A percentile compares a stretch with the other conserved stretches of the same genome.
Evolutionary conservation across 2,797 vertebrate species (phyloP).

Genomic region (Gymnoscopelus braueri): DNA sequence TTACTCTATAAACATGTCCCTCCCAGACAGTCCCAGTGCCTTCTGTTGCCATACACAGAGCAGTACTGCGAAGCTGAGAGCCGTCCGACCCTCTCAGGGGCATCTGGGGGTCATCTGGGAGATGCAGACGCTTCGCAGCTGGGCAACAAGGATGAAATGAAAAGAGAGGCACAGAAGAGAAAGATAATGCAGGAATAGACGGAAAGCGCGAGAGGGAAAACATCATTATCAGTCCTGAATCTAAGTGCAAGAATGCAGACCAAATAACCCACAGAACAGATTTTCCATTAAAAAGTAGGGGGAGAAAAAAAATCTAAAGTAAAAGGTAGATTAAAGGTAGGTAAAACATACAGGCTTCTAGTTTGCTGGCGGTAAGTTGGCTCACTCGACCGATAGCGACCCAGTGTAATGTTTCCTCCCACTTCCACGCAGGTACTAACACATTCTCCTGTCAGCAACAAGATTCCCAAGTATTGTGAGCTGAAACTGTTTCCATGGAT

Average conservation of each 20-base stretch:
- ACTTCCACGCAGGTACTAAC: no score
- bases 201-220: constrained; percentile 16
- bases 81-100: constrained; percentile 53
- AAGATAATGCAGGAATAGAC: constrained; percentile 25
- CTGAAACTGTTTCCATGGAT: no score
- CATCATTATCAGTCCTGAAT: constrained; percentile 7
- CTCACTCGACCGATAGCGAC: no score
- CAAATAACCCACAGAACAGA: background rate
- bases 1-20: background rate
- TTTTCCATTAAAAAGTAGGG: background rate
- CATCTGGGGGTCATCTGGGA: constrained; percentile 43
- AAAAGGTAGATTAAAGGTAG: background rate
- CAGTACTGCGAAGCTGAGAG: constrained; percentile 55
- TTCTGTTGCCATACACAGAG: constrained; percentile 66
- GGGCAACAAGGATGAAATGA: constrained; percentile 45
- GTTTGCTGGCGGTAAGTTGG: no score
- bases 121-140: constrained; percentile 67
- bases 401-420: no score
- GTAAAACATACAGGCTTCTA: no score
- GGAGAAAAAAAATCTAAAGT: background rate
- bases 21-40: background rate
- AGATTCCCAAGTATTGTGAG: no score
- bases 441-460: no score
- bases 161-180: constrained; percentile 5
- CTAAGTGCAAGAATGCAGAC: constrained; percentile 11